Conservation (phyloP, 2,113 vertebrate genomes). For the Amblyornis subalaris region DNA sequence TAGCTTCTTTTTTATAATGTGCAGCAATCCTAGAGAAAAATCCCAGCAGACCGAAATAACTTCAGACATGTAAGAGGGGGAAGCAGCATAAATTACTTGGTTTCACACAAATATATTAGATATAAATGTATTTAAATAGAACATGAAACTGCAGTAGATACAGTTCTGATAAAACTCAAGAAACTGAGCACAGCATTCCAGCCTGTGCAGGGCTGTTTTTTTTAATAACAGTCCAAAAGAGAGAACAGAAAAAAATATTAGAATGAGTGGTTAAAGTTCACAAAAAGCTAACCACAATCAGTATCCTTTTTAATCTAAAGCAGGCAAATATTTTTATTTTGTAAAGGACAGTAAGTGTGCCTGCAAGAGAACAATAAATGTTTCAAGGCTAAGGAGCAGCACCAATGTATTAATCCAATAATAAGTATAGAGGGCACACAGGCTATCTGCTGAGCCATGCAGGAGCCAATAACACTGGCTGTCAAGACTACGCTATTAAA, state of each 20-base stretch:
- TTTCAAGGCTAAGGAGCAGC: background rate
- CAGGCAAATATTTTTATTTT: background rate
- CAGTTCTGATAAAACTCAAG: background rate
- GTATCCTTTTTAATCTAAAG: background rate
- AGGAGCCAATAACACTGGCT: background rate
- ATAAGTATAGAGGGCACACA: background rate
- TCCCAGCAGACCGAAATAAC: background rate
- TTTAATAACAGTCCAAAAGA: background rate
- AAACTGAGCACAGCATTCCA: background rate
- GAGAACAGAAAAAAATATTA: background rate
- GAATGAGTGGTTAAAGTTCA: background rate
- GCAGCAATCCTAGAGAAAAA: background rate
- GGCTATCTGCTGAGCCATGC: conserved; percentile 11
- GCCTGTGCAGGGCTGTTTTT: background rate
- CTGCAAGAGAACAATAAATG: background rate
- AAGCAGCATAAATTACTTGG: background rate
- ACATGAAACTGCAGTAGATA: background rate
- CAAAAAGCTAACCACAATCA: background rate
- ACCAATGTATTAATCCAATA: background rate
- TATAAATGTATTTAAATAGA: background rate
- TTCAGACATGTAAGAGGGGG: background rate
- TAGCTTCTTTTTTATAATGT: background rate
- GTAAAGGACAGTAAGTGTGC: background rate
- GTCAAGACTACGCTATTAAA: conserved; percentile 9
- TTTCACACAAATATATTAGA: background rate